Conservation (phyloP, 2,113 vertebrate species). For the Odobenus rosmarus region DNA sequence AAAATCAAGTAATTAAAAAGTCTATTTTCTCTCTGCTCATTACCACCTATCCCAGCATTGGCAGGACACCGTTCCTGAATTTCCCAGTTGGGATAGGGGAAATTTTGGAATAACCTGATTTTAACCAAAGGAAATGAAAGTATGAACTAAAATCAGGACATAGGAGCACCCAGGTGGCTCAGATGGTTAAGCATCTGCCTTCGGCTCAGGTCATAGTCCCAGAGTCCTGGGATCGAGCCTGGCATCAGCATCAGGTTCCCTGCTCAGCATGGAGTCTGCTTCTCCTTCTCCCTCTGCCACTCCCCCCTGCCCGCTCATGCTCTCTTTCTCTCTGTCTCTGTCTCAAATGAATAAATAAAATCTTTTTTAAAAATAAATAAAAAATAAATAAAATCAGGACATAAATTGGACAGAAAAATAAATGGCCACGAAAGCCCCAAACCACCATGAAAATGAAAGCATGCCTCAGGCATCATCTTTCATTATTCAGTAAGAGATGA, state of each 20-base stretch:
- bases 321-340: neutral
- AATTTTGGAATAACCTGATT: neutral
- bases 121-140: conserved; percentile 17
- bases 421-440: neutral
- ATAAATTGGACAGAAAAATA: conserved; percentile 53
- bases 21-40: neutral
- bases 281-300: neutral
- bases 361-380: neutral
- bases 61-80: neutral
- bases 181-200: neutral
- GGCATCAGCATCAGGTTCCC: neutral
- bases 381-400: neutral
- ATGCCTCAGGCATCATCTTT: neutral
- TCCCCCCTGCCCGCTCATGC: neutral
- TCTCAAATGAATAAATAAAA: neutral
- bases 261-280: neutral
- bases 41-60: neutral
- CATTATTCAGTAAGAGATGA: neutral
- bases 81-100: neutral
- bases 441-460: conserved; percentile 43
- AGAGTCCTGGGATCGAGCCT: neutral
- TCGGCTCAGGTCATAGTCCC: neutral
- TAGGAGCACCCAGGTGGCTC: neutral
- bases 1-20: neutral
- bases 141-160: neutral